phyloP scores from a whole-genome alignment of 2,888 invertebrate species.

The Pachliopta kotzebuea region DNA sequence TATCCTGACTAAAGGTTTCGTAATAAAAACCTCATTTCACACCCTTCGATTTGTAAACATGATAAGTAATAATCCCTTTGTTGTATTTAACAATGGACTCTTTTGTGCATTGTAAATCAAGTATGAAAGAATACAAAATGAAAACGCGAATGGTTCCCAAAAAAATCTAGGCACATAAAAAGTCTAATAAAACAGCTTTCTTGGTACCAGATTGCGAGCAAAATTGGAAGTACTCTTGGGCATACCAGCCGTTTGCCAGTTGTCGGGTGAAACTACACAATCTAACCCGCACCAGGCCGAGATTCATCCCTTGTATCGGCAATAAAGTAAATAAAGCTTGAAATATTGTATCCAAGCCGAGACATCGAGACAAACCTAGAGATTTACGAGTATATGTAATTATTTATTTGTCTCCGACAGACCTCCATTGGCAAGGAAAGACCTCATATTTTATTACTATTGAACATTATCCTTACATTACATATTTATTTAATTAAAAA shows the following conservation, averaged over 20 bases:
- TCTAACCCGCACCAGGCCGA: slow-evolving; percentile 11
- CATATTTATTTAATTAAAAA: no score
- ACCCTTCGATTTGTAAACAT: background rate
- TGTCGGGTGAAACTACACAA: slow-evolving; percentile 20
- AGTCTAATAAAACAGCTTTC: slow-evolving; percentile 19
- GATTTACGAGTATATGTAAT: background rate
- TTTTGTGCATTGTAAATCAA: background rate
- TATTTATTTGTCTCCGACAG: background rate
- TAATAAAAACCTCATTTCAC: background rate
- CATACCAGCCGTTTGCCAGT: slow-evolving; percentile 6
- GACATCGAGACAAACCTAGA: background rate
- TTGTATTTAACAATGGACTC: background rate
- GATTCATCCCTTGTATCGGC: slow-evolving; percentile 25
- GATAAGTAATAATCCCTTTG: slow-evolving; percentile 1
- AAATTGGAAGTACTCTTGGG: slow-evolving; percentile 17
- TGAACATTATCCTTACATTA: no score
- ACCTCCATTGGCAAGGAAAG: no score
- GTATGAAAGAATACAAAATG: background rate
- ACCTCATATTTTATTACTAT: no score
- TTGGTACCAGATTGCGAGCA: slow-evolving; percentile 12
- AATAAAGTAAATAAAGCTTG: slow-evolving; percentile 25
- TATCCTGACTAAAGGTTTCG: no score
- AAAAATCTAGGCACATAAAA: slow-evolving; percentile 14
- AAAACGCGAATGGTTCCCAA: background rate
- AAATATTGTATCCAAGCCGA: slow-evolving; percentile 14